These are phyloP conservation scores for Astropecten irregularis DNA, from an alignment of 53 echinoderm and acorn worm genomes.

Conservation along the genomic window DNA sequence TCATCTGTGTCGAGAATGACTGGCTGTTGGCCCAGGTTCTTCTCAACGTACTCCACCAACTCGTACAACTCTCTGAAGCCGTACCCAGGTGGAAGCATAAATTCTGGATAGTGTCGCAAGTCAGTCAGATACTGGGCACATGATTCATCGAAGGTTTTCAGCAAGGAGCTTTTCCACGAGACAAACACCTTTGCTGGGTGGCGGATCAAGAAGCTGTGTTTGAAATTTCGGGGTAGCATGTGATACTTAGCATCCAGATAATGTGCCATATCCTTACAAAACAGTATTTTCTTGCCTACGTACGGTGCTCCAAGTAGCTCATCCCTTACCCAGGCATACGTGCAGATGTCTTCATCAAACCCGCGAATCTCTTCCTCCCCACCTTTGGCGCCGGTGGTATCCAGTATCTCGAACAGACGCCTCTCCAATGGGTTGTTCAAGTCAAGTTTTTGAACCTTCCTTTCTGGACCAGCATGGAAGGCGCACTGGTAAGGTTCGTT, in stretches of 20 bases:
- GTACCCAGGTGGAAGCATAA: slow-evolving; percentile 1
- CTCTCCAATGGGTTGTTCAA: slow-evolving; percentile 18
- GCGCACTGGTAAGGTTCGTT: slow-evolving; percentile 4
- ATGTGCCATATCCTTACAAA: slow-evolving; percentile 44
- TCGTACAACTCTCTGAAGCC: slow-evolving; percentile 30
- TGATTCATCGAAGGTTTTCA: background rate
- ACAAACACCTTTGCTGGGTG: slow-evolving; percentile 32
- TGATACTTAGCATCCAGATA: slow-evolving; percentile 7
- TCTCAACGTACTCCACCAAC: slow-evolving; percentile 22
- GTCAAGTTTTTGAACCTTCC: background rate
- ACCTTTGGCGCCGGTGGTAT: background rate
- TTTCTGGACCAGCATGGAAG: background rate
- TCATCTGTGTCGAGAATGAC: slow-evolving; percentile 14
- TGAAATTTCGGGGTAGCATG: slow-evolving; percentile 13
- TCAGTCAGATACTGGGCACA: background rate
- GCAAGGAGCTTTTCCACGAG: slow-evolving; percentile 12
- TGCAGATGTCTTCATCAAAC: background rate
- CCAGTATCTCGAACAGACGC: background rate
- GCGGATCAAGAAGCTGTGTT: slow-evolving; percentile 34
- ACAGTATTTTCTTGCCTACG: background rate
- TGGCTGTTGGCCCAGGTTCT: background rate
- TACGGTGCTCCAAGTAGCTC: slow-evolving; percentile 10
- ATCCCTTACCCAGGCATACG: slow-evolving; percentile 8
- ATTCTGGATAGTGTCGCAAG: background rate
- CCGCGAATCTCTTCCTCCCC: slow-evolving; percentile 7